Percentiles rank a stretch among this genome's conserved stretches.
These are phyloP conservation scores for Corvus cornix DNA, from an alignment of 2,113 vertebrate genomes.

Conservation along the genomic window DNA sequence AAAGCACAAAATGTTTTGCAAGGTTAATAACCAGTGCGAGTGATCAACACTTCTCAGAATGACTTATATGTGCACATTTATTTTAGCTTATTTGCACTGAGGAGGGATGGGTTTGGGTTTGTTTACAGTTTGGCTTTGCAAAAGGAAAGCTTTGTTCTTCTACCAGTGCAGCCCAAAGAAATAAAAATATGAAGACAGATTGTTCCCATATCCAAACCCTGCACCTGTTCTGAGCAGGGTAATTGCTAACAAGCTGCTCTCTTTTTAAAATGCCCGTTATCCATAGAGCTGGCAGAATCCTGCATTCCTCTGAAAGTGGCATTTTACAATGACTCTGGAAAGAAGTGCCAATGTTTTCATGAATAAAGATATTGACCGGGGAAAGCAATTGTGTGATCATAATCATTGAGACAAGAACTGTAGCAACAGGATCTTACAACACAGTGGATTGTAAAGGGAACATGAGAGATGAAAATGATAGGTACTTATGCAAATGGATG, in stretches of 20 bases:
- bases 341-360: conserved; percentile 35
- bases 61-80: neutral
- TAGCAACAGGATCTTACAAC: conserved; percentile 4
- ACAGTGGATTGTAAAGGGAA: neutral
- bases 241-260: conserved; percentile 29
- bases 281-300: neutral
- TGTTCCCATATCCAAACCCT: neutral
- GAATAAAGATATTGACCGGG: conserved; percentile 63
- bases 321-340: conserved; percentile 25
- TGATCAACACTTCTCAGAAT: neutral
- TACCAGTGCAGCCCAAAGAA: neutral
- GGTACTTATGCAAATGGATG: conserved; percentile 40
- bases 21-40: neutral
- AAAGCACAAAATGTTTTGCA: neutral
- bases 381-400: conserved; percentile 42
- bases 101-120: neutral
- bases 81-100: neutral
- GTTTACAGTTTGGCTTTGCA: neutral
- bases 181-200: neutral
- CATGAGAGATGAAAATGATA: conserved; percentile 7
- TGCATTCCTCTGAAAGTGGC: neutral
- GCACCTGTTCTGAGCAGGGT: neutral
- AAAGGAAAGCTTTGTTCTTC: neutral
- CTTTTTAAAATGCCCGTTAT: conserved; percentile 29
- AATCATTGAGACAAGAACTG: conserved; percentile 39